Evolutionary conservation across 2,113 vertebrate species (phyloP).

Genomic region (Orycteropus afer): DNA sequence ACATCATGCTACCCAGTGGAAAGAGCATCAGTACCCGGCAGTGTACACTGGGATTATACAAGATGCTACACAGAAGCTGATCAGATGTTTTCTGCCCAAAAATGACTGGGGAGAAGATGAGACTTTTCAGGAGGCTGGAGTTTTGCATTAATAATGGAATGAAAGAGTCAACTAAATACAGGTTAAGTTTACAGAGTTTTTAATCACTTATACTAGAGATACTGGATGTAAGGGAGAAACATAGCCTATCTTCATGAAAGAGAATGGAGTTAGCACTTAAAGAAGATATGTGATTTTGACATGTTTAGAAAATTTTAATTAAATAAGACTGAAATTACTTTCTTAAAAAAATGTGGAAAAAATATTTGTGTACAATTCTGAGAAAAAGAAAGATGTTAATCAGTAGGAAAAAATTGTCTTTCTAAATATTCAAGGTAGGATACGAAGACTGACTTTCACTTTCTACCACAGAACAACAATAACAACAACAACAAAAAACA

Average conservation of each 20-base stretch:
- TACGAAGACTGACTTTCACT: not conserved
- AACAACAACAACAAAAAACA: too few relatives aligned
- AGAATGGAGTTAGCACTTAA: not conserved
- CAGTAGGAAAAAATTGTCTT: not conserved
- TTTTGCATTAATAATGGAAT: not conserved
- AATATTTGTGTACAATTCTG: not conserved
- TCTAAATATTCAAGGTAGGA: not conserved
- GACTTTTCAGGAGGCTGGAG: not conserved
- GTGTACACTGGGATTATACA: not conserved
- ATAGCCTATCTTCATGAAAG: not conserved
- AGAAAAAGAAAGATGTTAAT: conserved; percentile 6
- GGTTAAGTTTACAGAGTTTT: not conserved
- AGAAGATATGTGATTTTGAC: not conserved
- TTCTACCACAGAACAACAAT: not conserved
- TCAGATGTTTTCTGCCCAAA: not conserved
- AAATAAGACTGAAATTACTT: not conserved
- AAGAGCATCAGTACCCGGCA: not conserved
- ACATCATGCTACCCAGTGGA: not conserved
- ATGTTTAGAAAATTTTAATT: not conserved
- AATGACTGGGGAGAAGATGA: not conserved
- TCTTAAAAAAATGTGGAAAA: not conserved
- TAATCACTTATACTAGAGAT: not conserved
- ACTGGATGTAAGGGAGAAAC: not conserved
- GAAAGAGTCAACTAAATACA: not conserved
- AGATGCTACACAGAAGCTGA: not conserved